Evolutionary conservation across 2,797 vertebrate species (phyloP), one percentile per base, ranked within the genome.

Genomic region (Arremon aurantiirostris): DNA sequence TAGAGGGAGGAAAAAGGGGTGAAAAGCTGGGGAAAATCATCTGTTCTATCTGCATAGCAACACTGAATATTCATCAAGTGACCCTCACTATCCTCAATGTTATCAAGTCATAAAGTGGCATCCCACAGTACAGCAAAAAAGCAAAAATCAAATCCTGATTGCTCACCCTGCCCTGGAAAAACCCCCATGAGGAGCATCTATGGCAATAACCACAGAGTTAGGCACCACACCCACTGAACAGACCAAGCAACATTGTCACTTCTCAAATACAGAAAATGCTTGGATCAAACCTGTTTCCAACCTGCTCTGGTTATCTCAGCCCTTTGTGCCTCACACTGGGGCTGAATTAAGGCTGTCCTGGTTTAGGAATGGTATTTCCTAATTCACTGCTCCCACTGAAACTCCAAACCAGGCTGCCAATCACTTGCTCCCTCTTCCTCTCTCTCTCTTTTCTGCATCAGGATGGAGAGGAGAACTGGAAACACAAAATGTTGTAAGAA

Each of bases 361-460:
- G 20, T 22, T 46, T n/a, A 52, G 37, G 28, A 50, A 49, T 19
- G 27, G 15, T 44, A 44, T 42, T 57, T 7, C 19, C 42, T 15
- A 37, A 1, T 19, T 55, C 15, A 32, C 8, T 42, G 35, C 2
- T 42, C 50, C 22, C 59, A 71, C n/a, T 64, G 22, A 26, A 46
- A 52, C 28, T 52, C 20, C 59, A 82, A 61, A n/a, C 26, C 70
- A 61, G 2, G 5, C 22, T 75, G 47, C 22, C 26, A 34, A 9
- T 47, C 49, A n/a, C 59, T 32, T 0, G 0, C 8, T 73, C 8
- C 11, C 12, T 30, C 26, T 21, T 37, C 37, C 55, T 46, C 19
- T 30, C 28, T 68, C 47, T 11, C 39, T 69, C 39, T 60, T 41
- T 18, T 70, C 47, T 61, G 56, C 64, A 26, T 30, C 1, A 1